Evolutionary conservation across 2,888 invertebrate species (phyloP).

Genomic region (Stictocephala bisonia): DNA sequence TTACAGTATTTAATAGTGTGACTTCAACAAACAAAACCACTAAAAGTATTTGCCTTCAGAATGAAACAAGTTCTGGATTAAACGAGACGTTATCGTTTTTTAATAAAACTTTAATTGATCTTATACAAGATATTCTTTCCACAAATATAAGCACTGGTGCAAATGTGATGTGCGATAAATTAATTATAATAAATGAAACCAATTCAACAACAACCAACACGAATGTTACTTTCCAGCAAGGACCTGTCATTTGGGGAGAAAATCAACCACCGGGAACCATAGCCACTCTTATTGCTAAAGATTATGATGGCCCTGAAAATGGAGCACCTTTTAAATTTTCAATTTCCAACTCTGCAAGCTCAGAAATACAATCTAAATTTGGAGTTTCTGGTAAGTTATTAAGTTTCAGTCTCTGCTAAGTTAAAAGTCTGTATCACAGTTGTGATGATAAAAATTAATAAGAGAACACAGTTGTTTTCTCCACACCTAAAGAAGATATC

Average conservation of each 20-base stretch:
- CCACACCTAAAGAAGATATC: too few relatives aligned
- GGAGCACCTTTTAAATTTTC: conserved; percentile 87
- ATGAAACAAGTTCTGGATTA: too few relatives aligned
- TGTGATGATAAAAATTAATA: too few relatives aligned
- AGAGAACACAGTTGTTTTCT: too few relatives aligned
- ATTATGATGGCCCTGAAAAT: conserved; percentile 84
- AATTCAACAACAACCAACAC: background rate
- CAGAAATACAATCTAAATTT: conserved; percentile 79
- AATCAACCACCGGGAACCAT: conserved; percentile 77
- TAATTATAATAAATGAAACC: too few relatives aligned
- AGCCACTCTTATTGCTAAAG: conserved; percentile 76
- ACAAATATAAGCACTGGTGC: background rate
- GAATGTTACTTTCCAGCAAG: background rate
- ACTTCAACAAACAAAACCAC: too few relatives aligned
- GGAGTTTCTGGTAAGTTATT: conserved; percentile 72
- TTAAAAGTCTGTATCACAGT: too few relatives aligned
- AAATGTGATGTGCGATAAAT: too few relatives aligned
- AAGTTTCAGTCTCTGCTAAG: too few relatives aligned
- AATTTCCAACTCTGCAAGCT: conserved; percentile 73
- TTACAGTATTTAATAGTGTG: too few relatives aligned
- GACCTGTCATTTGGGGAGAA: conserved; percentile 86
- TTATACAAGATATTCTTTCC: background rate
- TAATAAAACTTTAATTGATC: background rate
- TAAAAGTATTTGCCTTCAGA: too few relatives aligned
- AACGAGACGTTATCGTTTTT: too few relatives aligned